Evolutionary conservation across 2,797 vertebrate genomes (phyloP).

Genomic region (Eupleurogrammus muticus): DNA sequence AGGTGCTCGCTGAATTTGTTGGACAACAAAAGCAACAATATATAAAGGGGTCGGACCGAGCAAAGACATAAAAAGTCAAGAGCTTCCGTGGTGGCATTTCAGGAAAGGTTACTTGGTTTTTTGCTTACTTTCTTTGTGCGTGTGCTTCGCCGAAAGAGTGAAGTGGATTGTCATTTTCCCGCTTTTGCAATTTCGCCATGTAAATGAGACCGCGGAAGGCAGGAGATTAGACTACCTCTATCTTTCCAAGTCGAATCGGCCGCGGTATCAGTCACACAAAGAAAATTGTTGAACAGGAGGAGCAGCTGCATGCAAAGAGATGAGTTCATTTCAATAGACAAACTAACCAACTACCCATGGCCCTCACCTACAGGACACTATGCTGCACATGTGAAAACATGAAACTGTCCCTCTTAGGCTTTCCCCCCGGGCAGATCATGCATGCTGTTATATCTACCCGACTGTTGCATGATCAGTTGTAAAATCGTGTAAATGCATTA

Average conservation of each 20-base stretch:
- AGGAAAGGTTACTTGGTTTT: conserved; percentile 69
- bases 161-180: conserved; percentile 49
- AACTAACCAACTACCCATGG: conserved; percentile 9
- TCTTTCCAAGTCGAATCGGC: conserved; percentile 38
- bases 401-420: background rate
- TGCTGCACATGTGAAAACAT: conserved; percentile 8
- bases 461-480: conserved; percentile 5
- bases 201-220: conserved; percentile 56
- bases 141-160: conserved; percentile 23
- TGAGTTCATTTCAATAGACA: conserved; percentile 17
- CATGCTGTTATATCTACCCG: conserved; percentile 1
- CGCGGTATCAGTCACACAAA: conserved; percentile 42
- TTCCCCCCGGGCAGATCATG: no score
- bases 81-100: conserved; percentile 61
- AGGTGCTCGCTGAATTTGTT: conserved; percentile 53
- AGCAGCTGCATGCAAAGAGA: conserved; percentile 37
- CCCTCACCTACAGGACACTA: background rate
- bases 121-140: conserved; percentile 56
- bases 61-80: conserved; percentile 58
- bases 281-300: conserved; percentile 41
- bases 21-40: conserved; percentile 64
- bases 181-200: conserved; percentile 48
- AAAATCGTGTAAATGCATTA: conserved; percentile 22
- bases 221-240: conserved; percentile 40
- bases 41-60: conserved; percentile 44